Conservation (phyloP, 2,113 vertebrate genomes). For the Nematolebias whitei region DNA sequence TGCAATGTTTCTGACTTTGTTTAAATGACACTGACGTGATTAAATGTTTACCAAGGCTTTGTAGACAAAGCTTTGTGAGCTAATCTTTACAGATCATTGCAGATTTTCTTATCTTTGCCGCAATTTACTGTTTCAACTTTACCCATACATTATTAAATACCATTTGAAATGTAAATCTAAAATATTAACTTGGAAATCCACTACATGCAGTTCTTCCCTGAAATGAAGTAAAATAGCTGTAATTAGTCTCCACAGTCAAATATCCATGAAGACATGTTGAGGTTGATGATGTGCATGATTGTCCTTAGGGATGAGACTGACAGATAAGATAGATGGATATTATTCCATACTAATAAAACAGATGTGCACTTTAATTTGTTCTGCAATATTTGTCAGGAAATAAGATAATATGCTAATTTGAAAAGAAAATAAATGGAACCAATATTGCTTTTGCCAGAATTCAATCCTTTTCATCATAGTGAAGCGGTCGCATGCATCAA, state of each 20-base stretch:
- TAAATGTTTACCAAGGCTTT: constrained; percentile 3
- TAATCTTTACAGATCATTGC: constrained; percentile 13
- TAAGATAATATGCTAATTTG: constrained; percentile 53
- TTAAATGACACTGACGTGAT: neutral
- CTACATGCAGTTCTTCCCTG: constrained; percentile 14
- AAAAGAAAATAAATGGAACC: constrained; percentile 45
- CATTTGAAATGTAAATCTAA: constrained; percentile 20
- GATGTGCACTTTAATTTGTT: constrained; percentile 78
- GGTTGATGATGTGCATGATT: constrained; percentile 45
- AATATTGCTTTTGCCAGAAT: constrained; percentile 58
- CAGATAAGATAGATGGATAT: constrained; percentile 74
- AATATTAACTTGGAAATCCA: constrained; percentile 20
- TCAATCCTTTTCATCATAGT: constrained; percentile 41
- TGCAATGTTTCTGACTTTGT: constrained; percentile 1
- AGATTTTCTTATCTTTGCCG: neutral
- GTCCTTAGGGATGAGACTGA: constrained; percentile 54
- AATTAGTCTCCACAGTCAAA: constrained; percentile 56
- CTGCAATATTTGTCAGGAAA: constrained; percentile 63
- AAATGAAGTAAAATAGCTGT: constrained; percentile 50
- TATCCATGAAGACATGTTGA: constrained; percentile 38
- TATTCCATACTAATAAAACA: constrained; percentile 73
- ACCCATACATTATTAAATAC: constrained; percentile 16
- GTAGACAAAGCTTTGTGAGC: neutral
- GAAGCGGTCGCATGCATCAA: constrained; percentile 39
- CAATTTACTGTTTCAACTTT: constrained; percentile 9